Percentiles rank a stretch among this genome's conserved stretches.
These are phyloP conservation scores for Ferrisia virgata DNA, from an alignment of 2,888 invertebrate genomes.

Conservation along the genomic window DNA sequence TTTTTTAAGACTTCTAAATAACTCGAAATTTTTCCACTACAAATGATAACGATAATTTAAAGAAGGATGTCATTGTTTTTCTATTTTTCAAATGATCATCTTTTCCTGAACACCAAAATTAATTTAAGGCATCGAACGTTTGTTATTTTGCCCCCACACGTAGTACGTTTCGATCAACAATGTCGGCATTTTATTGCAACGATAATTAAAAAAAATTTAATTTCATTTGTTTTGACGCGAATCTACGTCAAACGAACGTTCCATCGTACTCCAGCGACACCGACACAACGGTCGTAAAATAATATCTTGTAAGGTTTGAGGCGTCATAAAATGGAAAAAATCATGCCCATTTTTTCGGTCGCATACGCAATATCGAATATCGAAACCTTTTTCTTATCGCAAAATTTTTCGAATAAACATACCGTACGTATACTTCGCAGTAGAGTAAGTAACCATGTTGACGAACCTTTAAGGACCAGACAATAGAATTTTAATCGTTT, in stretches of 20 bases:
- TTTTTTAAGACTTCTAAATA: no score
- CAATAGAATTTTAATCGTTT: neutral
- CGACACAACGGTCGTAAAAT: neutral
- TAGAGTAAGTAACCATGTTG: neutral
- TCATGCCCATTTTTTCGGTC: neutral
- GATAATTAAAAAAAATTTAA: neutral
- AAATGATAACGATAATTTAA: no score
- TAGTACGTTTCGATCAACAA: neutral
- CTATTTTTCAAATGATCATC: neutral
- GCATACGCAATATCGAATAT: neutral
- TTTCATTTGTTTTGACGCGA: slow-evolving; percentile 3
- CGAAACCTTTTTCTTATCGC: neutral
- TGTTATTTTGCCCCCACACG: neutral
- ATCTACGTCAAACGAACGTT: neutral
- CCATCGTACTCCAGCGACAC: neutral
- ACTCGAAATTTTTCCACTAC: no score
- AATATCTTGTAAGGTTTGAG: neutral
- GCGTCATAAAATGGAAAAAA: neutral
- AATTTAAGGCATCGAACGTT: neutral
- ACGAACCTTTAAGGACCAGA: neutral
- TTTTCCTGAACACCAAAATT: neutral
- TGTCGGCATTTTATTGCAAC: neutral
- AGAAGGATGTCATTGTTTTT: neutral
- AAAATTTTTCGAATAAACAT: neutral
- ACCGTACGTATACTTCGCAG: neutral